Evolutionary conservation across 2,113 vertebrate species (phyloP).

Genomic region (Eurypyga helias): DNA sequence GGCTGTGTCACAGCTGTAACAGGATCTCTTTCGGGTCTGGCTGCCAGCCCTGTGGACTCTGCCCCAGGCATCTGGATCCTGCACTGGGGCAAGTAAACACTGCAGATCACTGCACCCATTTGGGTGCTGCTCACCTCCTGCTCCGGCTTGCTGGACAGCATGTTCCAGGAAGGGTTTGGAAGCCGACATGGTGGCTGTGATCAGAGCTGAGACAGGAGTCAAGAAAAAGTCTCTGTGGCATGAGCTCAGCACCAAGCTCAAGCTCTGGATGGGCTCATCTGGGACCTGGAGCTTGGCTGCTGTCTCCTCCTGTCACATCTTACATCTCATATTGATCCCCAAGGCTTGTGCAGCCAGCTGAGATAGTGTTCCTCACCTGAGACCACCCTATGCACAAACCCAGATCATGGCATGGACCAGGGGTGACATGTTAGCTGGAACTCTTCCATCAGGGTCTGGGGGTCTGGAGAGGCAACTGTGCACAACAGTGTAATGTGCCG

Average conservation of each 20-base stretch:
- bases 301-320: not conserved
- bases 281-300: not conserved
- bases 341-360: not conserved
- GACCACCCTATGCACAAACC: not conserved
- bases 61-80: not conserved
- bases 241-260: not conserved
- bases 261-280: not conserved
- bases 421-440: accelerated
- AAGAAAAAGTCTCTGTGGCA: not conserved
- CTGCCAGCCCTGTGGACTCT: not conserved
- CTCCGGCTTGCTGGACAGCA: not conserved
- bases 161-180: not conserved
- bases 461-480: not conserved
- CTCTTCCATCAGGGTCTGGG: not conserved
- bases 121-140: not conserved
- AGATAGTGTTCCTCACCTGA: not conserved
- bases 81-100: not conserved
- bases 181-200: not conserved
- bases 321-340: not conserved
- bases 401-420: accelerated
- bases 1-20: not conserved
- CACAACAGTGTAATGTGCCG: accelerated
- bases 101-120: accelerated
- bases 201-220: not conserved
- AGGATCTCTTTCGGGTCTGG: not conserved